Percentiles rank a stretch among this genome's conserved stretches.
Evolutionary conservation across 2,888 invertebrate species (phyloP).

Genomic region (Glaucopsyche alexis): DNA sequence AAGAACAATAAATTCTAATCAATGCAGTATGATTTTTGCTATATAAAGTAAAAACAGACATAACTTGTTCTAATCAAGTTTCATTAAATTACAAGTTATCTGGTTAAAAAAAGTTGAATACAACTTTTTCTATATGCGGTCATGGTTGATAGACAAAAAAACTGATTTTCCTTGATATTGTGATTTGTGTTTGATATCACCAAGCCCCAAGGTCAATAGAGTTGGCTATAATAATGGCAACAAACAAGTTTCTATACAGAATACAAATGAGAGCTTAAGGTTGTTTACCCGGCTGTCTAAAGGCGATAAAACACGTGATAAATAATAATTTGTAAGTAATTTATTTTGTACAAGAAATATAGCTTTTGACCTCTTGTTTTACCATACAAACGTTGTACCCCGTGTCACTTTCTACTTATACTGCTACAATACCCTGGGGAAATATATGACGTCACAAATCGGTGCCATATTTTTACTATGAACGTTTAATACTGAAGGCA

Average conservation of each 20-base stretch:
- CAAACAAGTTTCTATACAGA: slow-evolving; percentile 19
- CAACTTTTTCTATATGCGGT: not conserved
- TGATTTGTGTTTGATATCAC: not conserved
- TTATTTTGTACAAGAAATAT: not conserved
- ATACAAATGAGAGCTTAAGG: not conserved
- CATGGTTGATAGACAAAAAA: not conserved
- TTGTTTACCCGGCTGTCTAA: slow-evolving; percentile 4
- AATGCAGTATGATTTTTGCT: no score
- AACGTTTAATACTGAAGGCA: no score
- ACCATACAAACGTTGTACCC: not conserved
- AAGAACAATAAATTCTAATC: no score
- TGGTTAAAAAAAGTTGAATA: not conserved
- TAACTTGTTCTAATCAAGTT: not conserved
- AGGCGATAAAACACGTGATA: not conserved
- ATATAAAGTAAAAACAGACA: no score
- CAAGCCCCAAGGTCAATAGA: slow-evolving; percentile 15
- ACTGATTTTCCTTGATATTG: not conserved
- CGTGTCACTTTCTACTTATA: no score
- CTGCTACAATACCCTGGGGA: no score
- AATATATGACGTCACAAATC: no score
- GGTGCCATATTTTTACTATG: no score
- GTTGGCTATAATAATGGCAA: not conserved
- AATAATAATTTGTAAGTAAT: not conserved
- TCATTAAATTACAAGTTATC: not conserved
- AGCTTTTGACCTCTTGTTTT: not conserved